phyloP scores from a whole-genome alignment of 53 echinoderm and acorn worm species.

The Luidia sarsii region DNA sequence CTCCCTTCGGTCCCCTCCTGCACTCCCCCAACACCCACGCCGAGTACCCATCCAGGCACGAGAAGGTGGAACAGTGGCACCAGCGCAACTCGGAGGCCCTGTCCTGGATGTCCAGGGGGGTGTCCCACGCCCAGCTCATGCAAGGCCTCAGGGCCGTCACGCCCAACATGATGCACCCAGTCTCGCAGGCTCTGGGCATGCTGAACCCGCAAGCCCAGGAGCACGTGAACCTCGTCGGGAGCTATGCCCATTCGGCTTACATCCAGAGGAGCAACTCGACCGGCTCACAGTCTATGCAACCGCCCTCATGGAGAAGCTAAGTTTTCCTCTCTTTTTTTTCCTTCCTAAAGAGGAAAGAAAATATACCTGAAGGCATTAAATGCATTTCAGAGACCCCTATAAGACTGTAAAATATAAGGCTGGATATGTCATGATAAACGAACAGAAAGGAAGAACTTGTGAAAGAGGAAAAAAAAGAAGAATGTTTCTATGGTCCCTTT shows the following conservation, averaged over 20 bases:
- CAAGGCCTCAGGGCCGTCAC: slow-evolving; percentile 51
- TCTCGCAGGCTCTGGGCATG: slow-evolving; percentile 47
- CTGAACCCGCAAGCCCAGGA: slow-evolving; percentile 48
- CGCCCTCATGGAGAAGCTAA: slow-evolving; percentile 52
- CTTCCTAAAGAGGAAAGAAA: neutral
- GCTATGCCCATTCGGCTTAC: slow-evolving; percentile 46
- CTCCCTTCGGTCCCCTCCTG: slow-evolving; percentile 43
- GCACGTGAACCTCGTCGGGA: slow-evolving; percentile 49
- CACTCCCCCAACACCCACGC: slow-evolving; percentile 44
- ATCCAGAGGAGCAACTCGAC: slow-evolving; percentile 46
- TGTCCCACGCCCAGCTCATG: slow-evolving; percentile 54
- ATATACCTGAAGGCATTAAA: neutral
- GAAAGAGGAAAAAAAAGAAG: neutral
- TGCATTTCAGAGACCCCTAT: no score
- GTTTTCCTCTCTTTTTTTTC: neutral
- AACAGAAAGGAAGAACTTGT: neutral
- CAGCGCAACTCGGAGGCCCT: slow-evolving; percentile 54
- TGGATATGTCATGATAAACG: neutral
- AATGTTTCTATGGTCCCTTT: neutral
- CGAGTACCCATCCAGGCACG: slow-evolving; percentile 31
- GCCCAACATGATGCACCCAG: slow-evolving; percentile 54
- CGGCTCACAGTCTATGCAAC: slow-evolving; percentile 48
- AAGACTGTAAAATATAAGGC: no score
- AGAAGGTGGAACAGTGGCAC: slow-evolving; percentile 49
- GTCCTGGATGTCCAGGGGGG: slow-evolving; percentile 51